phyloP scores from a whole-genome alignment of 2,113 vertebrate genomes.

The Xenopus borealis region DNA sequence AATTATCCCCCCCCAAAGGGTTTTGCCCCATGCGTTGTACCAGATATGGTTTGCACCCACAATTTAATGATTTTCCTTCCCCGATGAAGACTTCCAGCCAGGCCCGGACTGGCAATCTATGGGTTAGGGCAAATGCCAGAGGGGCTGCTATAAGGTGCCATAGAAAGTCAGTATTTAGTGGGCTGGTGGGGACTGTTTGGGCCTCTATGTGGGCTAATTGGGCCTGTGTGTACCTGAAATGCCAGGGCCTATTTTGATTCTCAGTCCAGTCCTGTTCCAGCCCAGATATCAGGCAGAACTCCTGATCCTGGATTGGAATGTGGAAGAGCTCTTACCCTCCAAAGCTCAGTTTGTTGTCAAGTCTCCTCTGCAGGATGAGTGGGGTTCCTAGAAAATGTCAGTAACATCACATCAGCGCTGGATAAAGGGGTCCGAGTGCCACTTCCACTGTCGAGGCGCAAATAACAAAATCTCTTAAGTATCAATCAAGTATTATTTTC shows the following conservation, averaged over 20 bases:
- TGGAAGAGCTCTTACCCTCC: conserved; percentile 83
- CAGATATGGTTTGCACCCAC: neutral
- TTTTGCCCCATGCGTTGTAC: too few species aligned
- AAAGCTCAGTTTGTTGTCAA: conserved; percentile 66
- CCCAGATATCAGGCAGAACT: conserved; percentile 76
- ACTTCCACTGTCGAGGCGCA: conserved; percentile 81
- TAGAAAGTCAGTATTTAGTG: too few species aligned
- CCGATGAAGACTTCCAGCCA: conserved; percentile 11
- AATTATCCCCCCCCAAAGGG: too few species aligned
- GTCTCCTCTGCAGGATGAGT: conserved; percentile 66
- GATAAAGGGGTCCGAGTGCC: conserved; percentile 86
- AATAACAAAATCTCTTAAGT: conserved; percentile 13
- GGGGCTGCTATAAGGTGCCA: too few species aligned
- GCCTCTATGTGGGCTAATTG: too few species aligned
- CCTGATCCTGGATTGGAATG: conserved; percentile 75
- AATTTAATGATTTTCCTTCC: neutral
- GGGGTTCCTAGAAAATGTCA: conserved; percentile 63
- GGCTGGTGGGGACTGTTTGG: too few species aligned
- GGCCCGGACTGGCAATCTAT: too few species aligned
- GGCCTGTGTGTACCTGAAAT: too few species aligned
- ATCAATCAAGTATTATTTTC: too few species aligned
- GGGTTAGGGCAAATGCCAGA: too few species aligned
- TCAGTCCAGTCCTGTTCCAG: too few species aligned
- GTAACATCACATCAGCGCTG: conserved; percentile 84
- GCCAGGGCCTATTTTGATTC: too few species aligned